Percentiles rank a stretch among this genome's conserved stretches.
Conservation (phyloP, 2,797 vertebrate species). For the Leontopithecus rosalia region DNA sequence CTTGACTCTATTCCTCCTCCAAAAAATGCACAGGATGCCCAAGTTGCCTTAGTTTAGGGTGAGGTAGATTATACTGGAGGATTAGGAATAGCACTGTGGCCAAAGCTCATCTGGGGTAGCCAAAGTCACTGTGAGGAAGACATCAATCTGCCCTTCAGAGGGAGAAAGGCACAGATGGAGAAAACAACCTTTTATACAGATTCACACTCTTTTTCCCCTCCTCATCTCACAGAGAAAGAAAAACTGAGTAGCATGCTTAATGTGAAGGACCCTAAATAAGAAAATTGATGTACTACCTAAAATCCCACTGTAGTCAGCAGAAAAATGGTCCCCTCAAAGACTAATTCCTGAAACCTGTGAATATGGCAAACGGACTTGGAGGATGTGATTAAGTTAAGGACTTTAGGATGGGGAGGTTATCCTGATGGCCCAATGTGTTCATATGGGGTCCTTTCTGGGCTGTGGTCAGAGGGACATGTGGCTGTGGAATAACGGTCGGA, state of each 20-base stretch:
- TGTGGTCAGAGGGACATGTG: not conserved
- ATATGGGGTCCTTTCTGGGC: too few relatives aligned
- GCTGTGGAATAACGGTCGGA: not conserved
- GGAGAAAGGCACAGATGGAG: not conserved
- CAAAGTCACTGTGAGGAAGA: not conserved
- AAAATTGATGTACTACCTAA: not conserved
- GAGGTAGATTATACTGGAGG: not conserved
- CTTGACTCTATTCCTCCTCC: not conserved
- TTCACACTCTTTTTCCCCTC: not conserved
- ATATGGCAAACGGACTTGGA: not conserved
- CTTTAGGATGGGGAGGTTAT: not conserved
- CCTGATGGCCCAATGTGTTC: not conserved
- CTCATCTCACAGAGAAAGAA: not conserved
- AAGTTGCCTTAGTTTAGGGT: not conserved
- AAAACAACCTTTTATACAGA: not conserved
- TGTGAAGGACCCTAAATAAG: not conserved
- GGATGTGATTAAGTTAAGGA: not conserved
- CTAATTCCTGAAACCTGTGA: not conserved
- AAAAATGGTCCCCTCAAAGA: not conserved
- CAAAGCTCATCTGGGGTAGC: not conserved
- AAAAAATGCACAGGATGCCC: not conserved
- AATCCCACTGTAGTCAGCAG: not conserved
- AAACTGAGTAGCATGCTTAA: too few relatives aligned
- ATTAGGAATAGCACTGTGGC: not conserved
- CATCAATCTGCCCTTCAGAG: not conserved